These are phyloP conservation scores for Himantopus leucocephalus DNA, from an alignment of 2,113 vertebrate genomes.

Conservation along the genomic window DNA sequence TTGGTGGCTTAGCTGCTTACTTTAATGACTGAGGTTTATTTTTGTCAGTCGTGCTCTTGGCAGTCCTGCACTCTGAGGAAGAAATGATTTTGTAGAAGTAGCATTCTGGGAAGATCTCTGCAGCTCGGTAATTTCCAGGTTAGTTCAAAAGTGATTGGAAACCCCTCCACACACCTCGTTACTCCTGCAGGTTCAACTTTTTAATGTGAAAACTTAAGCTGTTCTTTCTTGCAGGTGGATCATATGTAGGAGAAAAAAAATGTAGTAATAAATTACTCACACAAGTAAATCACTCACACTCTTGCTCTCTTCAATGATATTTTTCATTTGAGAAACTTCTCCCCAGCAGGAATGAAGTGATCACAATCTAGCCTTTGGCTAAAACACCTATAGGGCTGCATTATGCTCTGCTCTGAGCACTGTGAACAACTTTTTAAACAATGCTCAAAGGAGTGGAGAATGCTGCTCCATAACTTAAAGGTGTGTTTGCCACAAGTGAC, in stretches of 20 bases:
- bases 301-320: background rate
- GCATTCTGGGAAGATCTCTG: background rate
- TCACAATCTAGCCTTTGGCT: background rate
- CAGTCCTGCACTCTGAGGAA: background rate
- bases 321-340: background rate
- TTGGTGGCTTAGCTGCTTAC: background rate
- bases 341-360: fast-evolving
- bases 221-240: background rate
- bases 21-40: background rate
- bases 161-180: background rate
- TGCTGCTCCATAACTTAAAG: background rate
- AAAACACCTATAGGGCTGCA: background rate
- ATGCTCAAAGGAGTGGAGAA: background rate
- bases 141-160: background rate
- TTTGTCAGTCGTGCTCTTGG: background rate
- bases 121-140: background rate
- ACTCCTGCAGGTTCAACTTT: background rate
- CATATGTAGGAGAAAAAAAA: background rate
- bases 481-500: background rate
- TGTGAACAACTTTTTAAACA: background rate
- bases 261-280: background rate
- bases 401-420: background rate
- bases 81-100: background rate
- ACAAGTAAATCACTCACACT: background rate
- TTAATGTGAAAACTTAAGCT: background rate